Evolutionary conservation across 1,140 invertebrate species (phyloP), one percentile per base, ranked within the genome.

Genomic region (Drosophila lini): DNA sequence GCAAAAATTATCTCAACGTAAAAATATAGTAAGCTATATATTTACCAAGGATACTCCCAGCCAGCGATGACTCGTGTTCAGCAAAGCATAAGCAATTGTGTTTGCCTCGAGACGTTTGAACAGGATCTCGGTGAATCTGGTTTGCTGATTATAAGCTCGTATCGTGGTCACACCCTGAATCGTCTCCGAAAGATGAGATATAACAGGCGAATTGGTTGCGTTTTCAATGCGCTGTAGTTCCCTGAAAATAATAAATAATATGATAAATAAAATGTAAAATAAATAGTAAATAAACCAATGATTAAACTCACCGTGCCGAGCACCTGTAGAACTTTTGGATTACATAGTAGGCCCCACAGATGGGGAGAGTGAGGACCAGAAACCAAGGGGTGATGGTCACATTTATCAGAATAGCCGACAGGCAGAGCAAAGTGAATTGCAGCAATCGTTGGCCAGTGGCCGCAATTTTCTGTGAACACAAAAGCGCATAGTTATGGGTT

Each of bases 1-100:
- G 22, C 22, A 22, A 22, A 22, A 22, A 22, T 2, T 22, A 22
- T 22, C 1, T 22, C 22, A 3, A 22, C 22, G 22, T 2, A 22
- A 22, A 22, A 22, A 22, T 22, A 22, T 22, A 3, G 22, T 22
- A 25, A n/a, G 5, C 4, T 38, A 36, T 41, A 58, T 61, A 92
- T 93, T 94, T 93, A 97, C 96, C 92, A 97, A 83, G 73, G 95
- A 94, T 45, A 97, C 94, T 16, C 97, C 96, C 3, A 98, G 93
- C 97, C 97, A 97, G 67, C 96, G 94, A 90, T 96, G 97, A 32
- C 95, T 95, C 2, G 96, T 95, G 80, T 97, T 97, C 47, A 97
- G 93, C 62, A 97, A 94, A 4, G 97, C 93, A 88, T 96, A 95
- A 5, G 96, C 95, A 74, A 95, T 95, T 53, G 96, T 95, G 89